Conservation (phyloP, 2,113 vertebrate genomes). For the Cyphomyrus discorhynchus region DNA sequence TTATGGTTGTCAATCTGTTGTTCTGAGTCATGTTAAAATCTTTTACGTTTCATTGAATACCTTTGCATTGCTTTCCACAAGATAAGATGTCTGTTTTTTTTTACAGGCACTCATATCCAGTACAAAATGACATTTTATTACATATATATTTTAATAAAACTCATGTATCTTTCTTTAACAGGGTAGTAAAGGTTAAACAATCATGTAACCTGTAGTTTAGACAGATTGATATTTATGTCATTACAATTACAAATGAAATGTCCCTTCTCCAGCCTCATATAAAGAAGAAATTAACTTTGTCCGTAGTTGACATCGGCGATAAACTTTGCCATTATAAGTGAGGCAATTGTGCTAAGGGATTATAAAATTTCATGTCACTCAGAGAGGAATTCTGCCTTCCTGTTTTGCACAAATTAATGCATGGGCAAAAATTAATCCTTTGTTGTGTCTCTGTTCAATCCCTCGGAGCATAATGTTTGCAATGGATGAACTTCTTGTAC, state of each 20-base stretch:
- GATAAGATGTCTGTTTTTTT: neutral
- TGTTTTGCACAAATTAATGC: neutral
- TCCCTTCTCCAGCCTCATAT: neutral
- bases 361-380: neutral
- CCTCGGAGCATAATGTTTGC: neutral
- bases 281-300: neutral
- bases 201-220: conserved; percentile 3
- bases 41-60: conserved; percentile 30
- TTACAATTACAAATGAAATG: conserved; percentile 10
- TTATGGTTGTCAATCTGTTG: conserved; percentile 67
- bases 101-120: neutral
- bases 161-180: conserved; percentile 6
- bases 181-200: conserved; percentile 3
- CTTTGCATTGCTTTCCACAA: neutral
- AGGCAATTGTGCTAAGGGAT: neutral
- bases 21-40: conserved; percentile 54
- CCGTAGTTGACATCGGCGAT: neutral
- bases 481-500: neutral
- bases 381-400: neutral
- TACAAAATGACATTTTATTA: conserved; percentile 20
- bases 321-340: conserved; percentile 7
- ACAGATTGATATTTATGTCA: conserved; percentile 11
- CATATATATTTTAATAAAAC: conserved; percentile 6
- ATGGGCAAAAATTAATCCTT: neutral
- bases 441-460: neutral